Evolutionary conservation across 2,888 invertebrate species (phyloP).

Genomic region (Branchipolynoe longqiensis): DNA sequence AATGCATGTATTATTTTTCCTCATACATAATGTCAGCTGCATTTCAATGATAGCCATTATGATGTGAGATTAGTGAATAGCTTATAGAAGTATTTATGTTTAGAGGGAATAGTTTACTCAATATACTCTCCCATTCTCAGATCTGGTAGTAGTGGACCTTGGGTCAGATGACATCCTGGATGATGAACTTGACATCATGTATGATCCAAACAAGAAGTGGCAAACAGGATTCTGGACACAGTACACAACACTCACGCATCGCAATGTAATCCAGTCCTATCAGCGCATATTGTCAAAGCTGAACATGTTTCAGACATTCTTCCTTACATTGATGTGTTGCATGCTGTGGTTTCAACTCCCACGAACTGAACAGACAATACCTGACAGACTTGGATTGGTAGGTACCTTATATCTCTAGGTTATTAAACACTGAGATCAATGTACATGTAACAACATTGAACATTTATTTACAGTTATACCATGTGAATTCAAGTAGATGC

Average conservation of each 20-base stretch:
- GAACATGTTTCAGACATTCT: slow-evolving; percentile 88
- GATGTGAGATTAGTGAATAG: not conserved
- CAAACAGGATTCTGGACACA: slow-evolving; percentile 91
- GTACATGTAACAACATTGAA: too few species aligned
- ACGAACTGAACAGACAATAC: slow-evolving; percentile 88
- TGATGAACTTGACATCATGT: slow-evolving; percentile 52
- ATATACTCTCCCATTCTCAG: not conserved
- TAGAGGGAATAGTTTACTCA: not conserved
- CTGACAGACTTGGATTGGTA: slow-evolving; percentile 89
- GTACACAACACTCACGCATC: slow-evolving; percentile 87
- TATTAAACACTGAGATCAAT: too few species aligned
- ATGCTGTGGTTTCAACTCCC: slow-evolving; percentile 90
- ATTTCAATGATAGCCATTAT: too few species aligned
- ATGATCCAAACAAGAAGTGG: slow-evolving; percentile 82
- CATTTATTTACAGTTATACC: too few species aligned
- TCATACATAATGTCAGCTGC: too few species aligned
- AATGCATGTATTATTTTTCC: too few species aligned
- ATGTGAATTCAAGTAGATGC: too few species aligned
- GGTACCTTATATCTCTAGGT: slow-evolving; percentile 67
- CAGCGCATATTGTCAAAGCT: slow-evolving; percentile 89
- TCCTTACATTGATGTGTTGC: slow-evolving; percentile 85
- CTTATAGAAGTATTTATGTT: not conserved
- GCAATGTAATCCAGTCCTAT: slow-evolving; percentile 85
- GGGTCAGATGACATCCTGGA: not conserved
- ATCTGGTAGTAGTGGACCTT: not conserved